Percentiles rank a stretch among this genome's conserved stretches.
Evolutionary conservation across 1,140 invertebrate genomes (phyloP).

Genomic region (Lerema accius): DNA sequence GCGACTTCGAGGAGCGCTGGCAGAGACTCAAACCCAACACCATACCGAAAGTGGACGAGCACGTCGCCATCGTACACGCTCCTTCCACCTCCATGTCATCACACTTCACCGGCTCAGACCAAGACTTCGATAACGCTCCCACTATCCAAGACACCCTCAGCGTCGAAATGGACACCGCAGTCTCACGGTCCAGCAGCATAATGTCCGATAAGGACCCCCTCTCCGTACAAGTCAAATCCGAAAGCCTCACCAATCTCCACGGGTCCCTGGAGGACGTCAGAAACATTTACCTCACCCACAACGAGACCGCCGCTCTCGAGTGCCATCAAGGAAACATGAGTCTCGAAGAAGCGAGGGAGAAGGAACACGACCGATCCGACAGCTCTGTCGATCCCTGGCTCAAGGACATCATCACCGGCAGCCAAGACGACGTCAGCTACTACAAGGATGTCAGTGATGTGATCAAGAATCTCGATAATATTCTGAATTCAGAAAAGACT

Average conservation of each 20-base stretch:
- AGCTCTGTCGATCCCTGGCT: constrained; percentile 83
- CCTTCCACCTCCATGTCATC: constrained; percentile 62
- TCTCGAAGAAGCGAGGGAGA: constrained; percentile 58
- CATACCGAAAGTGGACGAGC: constrained; percentile 83
- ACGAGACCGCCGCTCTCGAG: constrained; percentile 64
- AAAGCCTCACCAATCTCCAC: constrained; percentile 84
- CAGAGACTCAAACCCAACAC: constrained; percentile 85
- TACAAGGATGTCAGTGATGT: constrained; percentile 85
- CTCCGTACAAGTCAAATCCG: constrained; percentile 74
- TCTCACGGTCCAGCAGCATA: constrained; percentile 72
- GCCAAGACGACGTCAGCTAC: constrained; percentile 83
- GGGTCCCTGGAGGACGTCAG: constrained; percentile 84
- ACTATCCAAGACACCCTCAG: constrained; percentile 62
- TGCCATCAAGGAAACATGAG: constrained; percentile 69
- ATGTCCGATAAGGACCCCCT: constrained; percentile 75
- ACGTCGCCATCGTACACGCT: constrained; percentile 68
- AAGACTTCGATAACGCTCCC: constrained; percentile 56
- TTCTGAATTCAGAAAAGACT: constrained; percentile 84
- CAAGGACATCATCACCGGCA: constrained; percentile 82
- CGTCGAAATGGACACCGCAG: constrained; percentile 68
- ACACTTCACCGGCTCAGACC: constrained; percentile 60
- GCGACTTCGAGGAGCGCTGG: constrained; percentile 88
- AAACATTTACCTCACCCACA: constrained; percentile 72
- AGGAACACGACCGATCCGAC: constrained; percentile 66
- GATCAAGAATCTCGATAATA: constrained; percentile 86